Evolutionary conservation across 2,888 invertebrate species (phyloP), one percentile per base, ranked within the genome.

Genomic region (Pandemis cinnamomeana): DNA sequence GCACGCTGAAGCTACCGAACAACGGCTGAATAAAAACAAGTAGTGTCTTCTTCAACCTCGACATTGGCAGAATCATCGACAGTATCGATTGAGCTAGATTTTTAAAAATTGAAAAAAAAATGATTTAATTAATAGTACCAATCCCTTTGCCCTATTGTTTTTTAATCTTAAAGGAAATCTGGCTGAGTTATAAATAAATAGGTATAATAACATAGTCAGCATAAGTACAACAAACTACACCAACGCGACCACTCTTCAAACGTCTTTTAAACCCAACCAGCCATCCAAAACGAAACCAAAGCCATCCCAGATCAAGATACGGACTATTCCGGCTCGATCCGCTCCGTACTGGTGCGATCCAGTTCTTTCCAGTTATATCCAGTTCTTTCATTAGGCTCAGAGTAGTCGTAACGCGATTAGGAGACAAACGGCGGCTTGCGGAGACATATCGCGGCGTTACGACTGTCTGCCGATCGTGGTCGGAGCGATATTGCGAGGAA

Each of bases 361-460:
- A n/a, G 48, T 27, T 63, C 44, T 20, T 46, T 48, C 64, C 64
- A 36, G 67, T 46, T 48, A 20, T 55, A 72, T 55, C 63, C 72
- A 72, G 72, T 63, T 72, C 41, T 72, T 72, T 63, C 63, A 68
- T 63, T 69, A 72, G 72, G 72, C 72, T 46, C 44, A 60, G 61
- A 4, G 67, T 42, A 11, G 72, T 42, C 55, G 67, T 67, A 11
- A 53, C 27, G 63, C 68, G 72, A 72, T 68, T 64, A 72, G 20
- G 58, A 58, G 72, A 72, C 72, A 72, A 72, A 72, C 72, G 61
- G 68, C 68, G 72, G 72, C 67, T 72, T 67, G 72, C 53, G 72
- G 51, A 67, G 72, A 72, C 72, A 68, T 69, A 72, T 72, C 63
- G 72, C 63, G 20, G 46, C 42, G 72, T 41, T 41, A 20, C 61